Base-by-base conservation (phyloP, 2,888 invertebrate genomes). In the Eumacrocentrus americanus region DNA sequence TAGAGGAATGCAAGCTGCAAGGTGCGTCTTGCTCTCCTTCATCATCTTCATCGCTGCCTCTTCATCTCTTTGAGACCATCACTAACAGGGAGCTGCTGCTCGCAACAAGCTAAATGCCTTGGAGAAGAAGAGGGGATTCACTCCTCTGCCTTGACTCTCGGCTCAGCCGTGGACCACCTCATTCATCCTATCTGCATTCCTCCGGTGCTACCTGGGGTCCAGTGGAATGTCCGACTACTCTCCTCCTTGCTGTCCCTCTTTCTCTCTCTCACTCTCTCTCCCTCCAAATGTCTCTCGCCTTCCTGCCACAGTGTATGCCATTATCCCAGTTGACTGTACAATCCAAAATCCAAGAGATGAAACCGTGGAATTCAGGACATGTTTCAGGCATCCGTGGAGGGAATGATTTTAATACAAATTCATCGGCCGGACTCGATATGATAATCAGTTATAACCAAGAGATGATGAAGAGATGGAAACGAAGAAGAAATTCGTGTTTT, bases 151-250 rank as follows among this genome's bases (percentile, higher is more conserved):
- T n/a, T n/a, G n/a, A n/a, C n/a, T n/a, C 63, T 67, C 66, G 68
- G 65, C 65, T 72, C 72, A 75, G 73, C 72, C 74, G 72, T 68
- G 72, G 76, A 76, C 77, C 74, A 74, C 76, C 76, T 77, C 78
- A 78, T 78, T 78, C 78, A 78, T 77, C 74, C 76, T 70, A 78
- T 77, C 78, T 78, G 72, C 77, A 78, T 78, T 78, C 78, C 77
- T 73, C 69, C 71, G 70, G 73, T 74, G 76, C 78, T 77, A 78
- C 78, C 77, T 78, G 78, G 74, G 71, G 70, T 69, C 72, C 68
- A 60, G 62, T 76, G 76, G 77, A 78, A 78, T 77, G 75, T 68
- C 65, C 62, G 65, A 65, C 70, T n/a, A n/a, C n/a, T n/a, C n/a
- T n/a, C n/a, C n/a, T n/a, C n/a, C n/a, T n/a, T 59, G 55, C 59